These are phyloP conservation scores for Melipona bicolor DNA, from an alignment of 2,888 invertebrate species.

Conservation along the genomic window DNA sequence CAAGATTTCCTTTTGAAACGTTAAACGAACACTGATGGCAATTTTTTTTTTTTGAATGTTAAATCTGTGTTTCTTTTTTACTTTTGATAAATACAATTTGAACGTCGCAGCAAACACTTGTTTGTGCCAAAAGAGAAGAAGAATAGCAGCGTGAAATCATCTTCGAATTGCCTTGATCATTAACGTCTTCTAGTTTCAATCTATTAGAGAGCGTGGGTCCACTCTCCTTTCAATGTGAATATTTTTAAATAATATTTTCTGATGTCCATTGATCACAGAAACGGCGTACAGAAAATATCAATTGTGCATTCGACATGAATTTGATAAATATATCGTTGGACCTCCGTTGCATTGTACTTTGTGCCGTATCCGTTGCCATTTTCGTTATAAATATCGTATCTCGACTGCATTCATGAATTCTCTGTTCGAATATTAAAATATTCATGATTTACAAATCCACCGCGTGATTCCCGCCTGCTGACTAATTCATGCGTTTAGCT, in stretches of 20 bases:
- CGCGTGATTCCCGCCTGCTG: neutral
- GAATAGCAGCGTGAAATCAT: too few relatives aligned
- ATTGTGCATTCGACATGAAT: neutral
- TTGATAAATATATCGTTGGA: conserved; percentile 9
- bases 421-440: neutral
- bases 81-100: neutral
- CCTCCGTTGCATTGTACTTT: conserved; percentile 2
- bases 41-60: neutral
- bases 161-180: too few relatives aligned
- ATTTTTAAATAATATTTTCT: too few relatives aligned
- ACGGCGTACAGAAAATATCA: neutral
- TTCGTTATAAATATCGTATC: conserved; percentile 5
- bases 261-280: neutral
- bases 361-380: neutral
- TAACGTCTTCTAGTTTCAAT: too few relatives aligned
- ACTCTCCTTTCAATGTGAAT: too few relatives aligned
- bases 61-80: too few relatives aligned
- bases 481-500: neutral
- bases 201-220: too few relatives aligned
- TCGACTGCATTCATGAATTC: neutral
- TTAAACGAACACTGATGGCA: too few relatives aligned
- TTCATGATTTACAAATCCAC: conserved; percentile 1
- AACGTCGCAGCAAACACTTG: neutral
- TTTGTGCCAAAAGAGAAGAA: neutral
- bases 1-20: too few relatives aligned